Evolutionary conservation across 1,140 invertebrate genomes (phyloP).

Genomic region (Dicyema japonicum): DNA sequence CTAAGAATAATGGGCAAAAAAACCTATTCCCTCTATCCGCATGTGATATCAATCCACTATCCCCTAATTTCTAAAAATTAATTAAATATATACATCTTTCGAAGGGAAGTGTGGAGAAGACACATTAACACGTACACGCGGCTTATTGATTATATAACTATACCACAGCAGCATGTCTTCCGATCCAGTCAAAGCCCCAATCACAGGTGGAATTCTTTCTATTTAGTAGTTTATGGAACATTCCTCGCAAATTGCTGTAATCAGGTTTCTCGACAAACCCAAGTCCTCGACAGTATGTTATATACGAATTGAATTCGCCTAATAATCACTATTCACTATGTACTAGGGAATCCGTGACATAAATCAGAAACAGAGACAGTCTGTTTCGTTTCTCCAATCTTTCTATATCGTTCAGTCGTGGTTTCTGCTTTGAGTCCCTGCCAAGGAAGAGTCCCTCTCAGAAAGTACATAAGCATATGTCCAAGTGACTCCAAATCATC

Average conservation of each 20-base stretch:
- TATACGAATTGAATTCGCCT: conserved; percentile 54
- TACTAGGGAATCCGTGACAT: conserved; percentile 71
- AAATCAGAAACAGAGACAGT: conserved; percentile 79
- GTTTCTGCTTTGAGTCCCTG: conserved; percentile 96
- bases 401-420: conserved; percentile 92
- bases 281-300: conserved; percentile 71
- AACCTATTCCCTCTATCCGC: too few relatives aligned
- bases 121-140: too few relatives aligned
- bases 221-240: conserved; percentile 78
- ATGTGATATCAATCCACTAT: too few relatives aligned
- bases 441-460: conserved; percentile 88
- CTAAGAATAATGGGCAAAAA: too few relatives aligned
- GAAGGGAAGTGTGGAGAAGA: too few relatives aligned
- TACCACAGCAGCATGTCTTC: too few relatives aligned
- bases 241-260: conserved; percentile 27
- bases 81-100: too few relatives aligned
- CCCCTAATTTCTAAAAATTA: too few relatives aligned
- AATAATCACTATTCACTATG: background rate
- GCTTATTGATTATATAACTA: too few relatives aligned
- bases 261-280: conserved; percentile 45
- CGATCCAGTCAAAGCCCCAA: conserved; percentile 77
- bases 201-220: conserved; percentile 61
- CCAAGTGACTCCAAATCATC: conserved; percentile 94
- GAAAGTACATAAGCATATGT: conserved; percentile 99
- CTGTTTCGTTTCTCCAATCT: conserved; percentile 93